phyloP scores from a whole-genome alignment of 2,888 invertebrate genomes.

The Melipona bicolor region DNA sequence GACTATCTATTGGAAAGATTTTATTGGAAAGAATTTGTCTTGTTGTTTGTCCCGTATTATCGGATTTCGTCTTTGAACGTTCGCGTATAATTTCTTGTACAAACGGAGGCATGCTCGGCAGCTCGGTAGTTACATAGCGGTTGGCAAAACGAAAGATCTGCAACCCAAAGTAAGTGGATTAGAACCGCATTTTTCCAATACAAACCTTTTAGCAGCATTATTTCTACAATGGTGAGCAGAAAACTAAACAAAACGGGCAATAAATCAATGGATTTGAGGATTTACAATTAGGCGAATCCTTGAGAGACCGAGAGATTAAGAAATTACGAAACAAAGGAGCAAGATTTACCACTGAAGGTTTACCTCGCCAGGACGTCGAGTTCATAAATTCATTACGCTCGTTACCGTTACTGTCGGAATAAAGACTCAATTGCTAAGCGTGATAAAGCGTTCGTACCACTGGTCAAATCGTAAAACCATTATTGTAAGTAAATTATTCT shows the following conservation, averaged over 20 bases:
- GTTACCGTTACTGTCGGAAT: too few relatives aligned
- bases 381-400: too few relatives aligned
- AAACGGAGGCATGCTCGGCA: background rate
- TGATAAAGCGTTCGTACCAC: too few relatives aligned
- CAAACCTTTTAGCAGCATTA: background rate
- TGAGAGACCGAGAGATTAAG: background rate
- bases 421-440: too few relatives aligned
- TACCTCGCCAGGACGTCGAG: too few relatives aligned
- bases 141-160: constrained; percentile 12
- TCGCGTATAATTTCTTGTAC: background rate
- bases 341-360: background rate
- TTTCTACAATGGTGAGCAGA: background rate
- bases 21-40: too few relatives aligned
- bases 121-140: background rate
- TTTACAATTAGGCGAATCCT: background rate
- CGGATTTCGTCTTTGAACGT: constrained; percentile 29
- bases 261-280: background rate
- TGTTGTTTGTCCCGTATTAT: background rate
- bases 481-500: background rate
- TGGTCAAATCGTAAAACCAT: background rate
- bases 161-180: constrained; percentile 49
- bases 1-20: background rate
- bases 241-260: background rate
- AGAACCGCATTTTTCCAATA: background rate
- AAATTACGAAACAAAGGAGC: too few relatives aligned